Conservation (phyloP, 2,797 vertebrate species). For the Sebastes iracundus region DNA sequence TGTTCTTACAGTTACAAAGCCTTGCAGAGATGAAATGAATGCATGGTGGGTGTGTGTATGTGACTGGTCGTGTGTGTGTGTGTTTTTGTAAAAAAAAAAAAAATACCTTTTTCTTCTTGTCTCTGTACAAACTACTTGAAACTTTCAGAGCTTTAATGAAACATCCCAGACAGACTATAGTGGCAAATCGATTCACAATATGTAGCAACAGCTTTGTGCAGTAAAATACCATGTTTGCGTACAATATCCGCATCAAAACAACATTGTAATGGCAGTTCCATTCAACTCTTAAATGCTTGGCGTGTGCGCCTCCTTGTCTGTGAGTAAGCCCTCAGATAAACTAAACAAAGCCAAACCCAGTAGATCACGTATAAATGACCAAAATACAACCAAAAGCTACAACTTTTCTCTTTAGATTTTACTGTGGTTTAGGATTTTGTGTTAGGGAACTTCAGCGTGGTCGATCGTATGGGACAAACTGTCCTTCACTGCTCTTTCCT, state of each 20-base stretch:
- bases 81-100: slow-evolving; percentile 32
- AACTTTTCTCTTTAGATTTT: slow-evolving; percentile 57
- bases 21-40: slow-evolving; percentile 73
- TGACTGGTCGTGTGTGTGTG: slow-evolving; percentile 42
- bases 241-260: slow-evolving; percentile 34
- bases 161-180: slow-evolving; percentile 70
- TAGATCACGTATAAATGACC: slow-evolving; percentile 73
- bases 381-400: slow-evolving; percentile 83
- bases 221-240: slow-evolving; percentile 32
- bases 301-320: slow-evolving; percentile 75
- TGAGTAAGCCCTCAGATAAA: slow-evolving; percentile 59
- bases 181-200: slow-evolving; percentile 61
- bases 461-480: slow-evolving; percentile 24
- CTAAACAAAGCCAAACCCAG: slow-evolving; percentile 69
- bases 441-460: slow-evolving; percentile 27
- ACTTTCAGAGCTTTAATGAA: slow-evolving; percentile 85
- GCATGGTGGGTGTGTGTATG: slow-evolving; percentile 35
- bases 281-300: slow-evolving; percentile 49
- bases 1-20: slow-evolving; percentile 73
- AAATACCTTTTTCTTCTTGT: slow-evolving; percentile 47
- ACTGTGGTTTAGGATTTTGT: slow-evolving; percentile 51
- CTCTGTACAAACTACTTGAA: slow-evolving; percentile 84
- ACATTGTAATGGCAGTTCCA: slow-evolving; percentile 56
- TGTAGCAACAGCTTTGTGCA: slow-evolving; percentile 60
- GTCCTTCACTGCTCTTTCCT: slow-evolving; percentile 18